These are phyloP conservation scores for Cryptus viduatorius DNA, from an alignment of 2,888 invertebrate genomes.

Conservation along the genomic window DNA sequence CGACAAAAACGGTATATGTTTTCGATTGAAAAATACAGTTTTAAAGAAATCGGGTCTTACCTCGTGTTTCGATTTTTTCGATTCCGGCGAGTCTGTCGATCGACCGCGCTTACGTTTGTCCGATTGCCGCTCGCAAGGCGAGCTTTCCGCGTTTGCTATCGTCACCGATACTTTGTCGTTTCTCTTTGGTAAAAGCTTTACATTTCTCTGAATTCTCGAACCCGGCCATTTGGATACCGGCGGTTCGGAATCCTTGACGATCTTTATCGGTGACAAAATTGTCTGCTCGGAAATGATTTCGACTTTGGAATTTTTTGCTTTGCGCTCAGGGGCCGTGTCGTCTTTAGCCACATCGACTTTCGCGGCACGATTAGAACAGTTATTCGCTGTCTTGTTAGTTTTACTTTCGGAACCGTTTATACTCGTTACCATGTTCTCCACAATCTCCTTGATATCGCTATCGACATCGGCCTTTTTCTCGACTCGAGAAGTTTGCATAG, in stretches of 20 bases:
- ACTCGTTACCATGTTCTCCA: slow-evolving; percentile 61
- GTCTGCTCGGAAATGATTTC: slow-evolving; percentile 82
- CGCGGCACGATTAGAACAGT: slow-evolving; percentile 17
- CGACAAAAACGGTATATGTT: neutral
- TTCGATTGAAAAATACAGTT: too few species aligned
- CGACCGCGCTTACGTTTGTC: slow-evolving; percentile 45
- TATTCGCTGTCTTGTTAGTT: slow-evolving; percentile 44
- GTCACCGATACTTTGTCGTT: slow-evolving; percentile 71
- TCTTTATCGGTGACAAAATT: slow-evolving; percentile 77
- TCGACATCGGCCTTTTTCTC: slow-evolving; percentile 52
- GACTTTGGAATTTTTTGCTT: slow-evolving; percentile 69
- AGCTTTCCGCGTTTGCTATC: slow-evolving; percentile 29
- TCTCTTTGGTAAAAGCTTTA: slow-evolving; percentile 81
- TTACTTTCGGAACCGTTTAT: slow-evolving; percentile 59
- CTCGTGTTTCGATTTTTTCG: slow-evolving; percentile 77
- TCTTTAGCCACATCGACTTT: slow-evolving; percentile 6
- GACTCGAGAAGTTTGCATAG: slow-evolving; percentile 5
- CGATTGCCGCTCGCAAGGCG: slow-evolving; percentile 19
- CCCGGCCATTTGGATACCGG: slow-evolving; percentile 77
- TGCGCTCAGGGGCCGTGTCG: slow-evolving; percentile 56
- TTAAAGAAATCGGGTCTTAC: slow-evolving; percentile 57
- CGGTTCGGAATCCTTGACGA: slow-evolving; percentile 72
- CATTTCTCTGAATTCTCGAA: slow-evolving; percentile 81
- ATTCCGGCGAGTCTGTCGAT: slow-evolving; percentile 12
- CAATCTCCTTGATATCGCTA: slow-evolving; percentile 55